Evolutionary conservation across 1,140 invertebrate species (phyloP), one percentile per base, ranked within the genome.

Genomic region (Papilio xuthus): DNA sequence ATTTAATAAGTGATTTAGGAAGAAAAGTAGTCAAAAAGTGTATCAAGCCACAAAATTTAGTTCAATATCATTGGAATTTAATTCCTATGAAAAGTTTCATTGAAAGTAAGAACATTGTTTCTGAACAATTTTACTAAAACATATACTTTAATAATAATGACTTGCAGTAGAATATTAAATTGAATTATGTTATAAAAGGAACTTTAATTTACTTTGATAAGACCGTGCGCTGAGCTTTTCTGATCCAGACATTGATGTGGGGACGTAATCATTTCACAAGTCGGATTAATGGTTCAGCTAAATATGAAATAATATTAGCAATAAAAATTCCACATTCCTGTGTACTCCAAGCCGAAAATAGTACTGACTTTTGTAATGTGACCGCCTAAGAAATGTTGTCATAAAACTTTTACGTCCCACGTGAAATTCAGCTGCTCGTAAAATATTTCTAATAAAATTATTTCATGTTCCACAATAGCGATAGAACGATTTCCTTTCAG

Each of bases 361-460:
- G 50, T 60, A 47, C 23, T 53, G 20, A 76, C 74, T 53, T 37
- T 74, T 76, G 74, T 60, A 53, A 32, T 56, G 47, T 20, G 50
- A 12, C 10, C 28, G 12, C 53, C 74, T 28, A 56, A 74, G 53
- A 26, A 76, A 76, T 76, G 13, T 63, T n/a, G 74, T 23, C 47
- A 53, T 76, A 76, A 76, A 76, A 76, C 15, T 63, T 76, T 76
- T 76, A 76, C 23, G 20, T 10, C 18, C 15, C 74, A 53, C 74
- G 42, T 32, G 53, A 76, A 60, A 76, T 76, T 76, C 50, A 53
- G 53, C 15, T 60, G 74, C 28, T 76, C 74, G 53, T 76, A 76
- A 76, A 76, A 76, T 76, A 76, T 60, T 20, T 63, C 32, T 63
- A 76, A 76, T 76, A 76, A 76, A 60, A 60, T 60, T 76, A 76